phyloP scores from a whole-genome alignment of 2,113 vertebrate species.

The Egretta garzetta region DNA sequence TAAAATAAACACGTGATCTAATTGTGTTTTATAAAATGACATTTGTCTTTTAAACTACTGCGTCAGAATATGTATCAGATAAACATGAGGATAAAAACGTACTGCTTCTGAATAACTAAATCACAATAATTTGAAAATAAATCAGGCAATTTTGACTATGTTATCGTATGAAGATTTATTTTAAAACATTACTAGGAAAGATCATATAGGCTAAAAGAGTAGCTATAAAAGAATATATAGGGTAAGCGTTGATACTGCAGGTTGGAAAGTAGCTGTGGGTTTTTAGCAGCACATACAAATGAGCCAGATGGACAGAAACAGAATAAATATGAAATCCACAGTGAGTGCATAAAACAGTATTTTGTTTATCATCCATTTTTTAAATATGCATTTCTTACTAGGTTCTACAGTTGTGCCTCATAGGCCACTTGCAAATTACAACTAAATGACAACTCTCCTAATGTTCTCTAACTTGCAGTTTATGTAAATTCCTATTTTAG shows the following conservation, averaged over 20 bases:
- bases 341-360: neutral
- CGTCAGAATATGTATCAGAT: neutral
- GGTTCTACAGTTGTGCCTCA: neutral
- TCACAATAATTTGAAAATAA: neutral
- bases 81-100: neutral
- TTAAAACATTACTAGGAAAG: neutral
- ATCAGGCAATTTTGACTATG: neutral
- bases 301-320: neutral
- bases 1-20: constrained; percentile 17
- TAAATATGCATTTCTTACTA: neutral
- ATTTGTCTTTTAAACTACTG: constrained; percentile 23
- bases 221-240: neutral
- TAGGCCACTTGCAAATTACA: neutral
- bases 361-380: neutral
- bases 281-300: neutral
- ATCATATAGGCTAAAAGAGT: neutral
- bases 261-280: neutral
- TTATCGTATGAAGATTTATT: neutral
- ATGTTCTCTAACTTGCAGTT: neutral
- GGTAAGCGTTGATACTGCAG: neutral
- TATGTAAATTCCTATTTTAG: neutral
- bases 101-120: neutral
- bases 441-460: neutral
- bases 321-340: neutral
- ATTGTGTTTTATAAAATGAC: neutral